These are phyloP conservation scores for Eulemur macaco DNA, from an alignment of 2,113 vertebrate species.

Conservation along the genomic window DNA sequence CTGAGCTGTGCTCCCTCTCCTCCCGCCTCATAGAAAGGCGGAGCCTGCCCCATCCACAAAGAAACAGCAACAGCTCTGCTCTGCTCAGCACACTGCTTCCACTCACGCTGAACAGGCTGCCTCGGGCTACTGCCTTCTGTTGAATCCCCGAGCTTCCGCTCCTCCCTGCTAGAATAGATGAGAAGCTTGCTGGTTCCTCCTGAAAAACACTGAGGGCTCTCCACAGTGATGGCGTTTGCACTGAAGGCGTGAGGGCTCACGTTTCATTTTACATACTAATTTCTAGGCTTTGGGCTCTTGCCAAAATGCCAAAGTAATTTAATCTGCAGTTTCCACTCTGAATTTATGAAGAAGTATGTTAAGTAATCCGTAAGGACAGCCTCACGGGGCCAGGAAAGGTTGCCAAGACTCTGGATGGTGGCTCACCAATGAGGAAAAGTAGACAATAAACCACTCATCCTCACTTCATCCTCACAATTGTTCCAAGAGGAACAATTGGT, in stretches of 20 bases:
- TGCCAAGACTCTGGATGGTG: neutral
- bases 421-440: neutral
- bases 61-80: fast-evolving
- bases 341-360: neutral
- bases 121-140: neutral
- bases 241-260: neutral
- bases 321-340: neutral
- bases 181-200: neutral
- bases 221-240: fast-evolving
- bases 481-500: neutral
- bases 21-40: neutral
- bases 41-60: neutral
- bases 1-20: neutral
- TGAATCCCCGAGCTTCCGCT: neutral
- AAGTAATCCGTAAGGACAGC: neutral
- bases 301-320: neutral
- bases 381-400: neutral
- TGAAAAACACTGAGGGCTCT: neutral
- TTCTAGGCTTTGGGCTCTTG: neutral
- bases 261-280: neutral
- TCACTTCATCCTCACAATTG: neutral
- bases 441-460: neutral
- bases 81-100: too few species aligned
- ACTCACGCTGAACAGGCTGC: neutral
- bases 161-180: neutral